A percentile compares a stretch with the other conserved stretches of the same genome.
Evolutionary conservation across 2,113 vertebrate species (phyloP).

Genomic region (Festucalex cinctus): DNA sequence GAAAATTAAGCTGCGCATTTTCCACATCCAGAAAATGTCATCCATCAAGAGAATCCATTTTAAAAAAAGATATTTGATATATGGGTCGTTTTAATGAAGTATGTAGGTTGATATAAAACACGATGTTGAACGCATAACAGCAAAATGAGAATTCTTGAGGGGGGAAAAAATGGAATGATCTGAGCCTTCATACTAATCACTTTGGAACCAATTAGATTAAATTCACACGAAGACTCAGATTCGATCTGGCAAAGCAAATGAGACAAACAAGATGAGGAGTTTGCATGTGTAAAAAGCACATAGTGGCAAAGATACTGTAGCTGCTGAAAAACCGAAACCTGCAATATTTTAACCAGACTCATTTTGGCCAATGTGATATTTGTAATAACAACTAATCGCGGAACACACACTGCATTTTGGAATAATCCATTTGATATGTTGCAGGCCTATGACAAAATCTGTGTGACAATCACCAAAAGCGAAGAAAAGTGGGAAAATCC

Average conservation of each 20-base stretch:
- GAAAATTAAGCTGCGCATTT: too few relatives aligned
- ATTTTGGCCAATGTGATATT: constrained; percentile 28
- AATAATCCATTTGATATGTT: too few relatives aligned
- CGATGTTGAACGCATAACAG: background rate
- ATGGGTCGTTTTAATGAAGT: background rate
- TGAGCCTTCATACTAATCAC: constrained; percentile 16
- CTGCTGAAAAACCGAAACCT: constrained; percentile 14
- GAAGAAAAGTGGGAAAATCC: too few relatives aligned
- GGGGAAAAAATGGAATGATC: background rate
- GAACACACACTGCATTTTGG: too few relatives aligned
- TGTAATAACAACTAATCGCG: background rate
- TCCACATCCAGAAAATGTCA: too few relatives aligned
- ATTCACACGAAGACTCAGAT: constrained; percentile 32
- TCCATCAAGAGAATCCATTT: constrained; percentile 33
- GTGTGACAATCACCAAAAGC: too few relatives aligned
- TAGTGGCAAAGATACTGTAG: constrained; percentile 17
- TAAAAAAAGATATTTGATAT: background rate
- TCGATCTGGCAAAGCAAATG: constrained; percentile 22
- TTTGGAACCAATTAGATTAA: background rate
- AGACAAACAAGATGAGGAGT: constrained; percentile 17
- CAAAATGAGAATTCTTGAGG: background rate
- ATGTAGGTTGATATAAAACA: background rate
- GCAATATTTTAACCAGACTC: constrained; percentile 19
- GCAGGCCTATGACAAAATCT: too few relatives aligned
- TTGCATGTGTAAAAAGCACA: constrained; percentile 36